Evolutionary conservation across 1,140 invertebrate species (phyloP).

Genomic region (Sycophila sp.): DNA sequence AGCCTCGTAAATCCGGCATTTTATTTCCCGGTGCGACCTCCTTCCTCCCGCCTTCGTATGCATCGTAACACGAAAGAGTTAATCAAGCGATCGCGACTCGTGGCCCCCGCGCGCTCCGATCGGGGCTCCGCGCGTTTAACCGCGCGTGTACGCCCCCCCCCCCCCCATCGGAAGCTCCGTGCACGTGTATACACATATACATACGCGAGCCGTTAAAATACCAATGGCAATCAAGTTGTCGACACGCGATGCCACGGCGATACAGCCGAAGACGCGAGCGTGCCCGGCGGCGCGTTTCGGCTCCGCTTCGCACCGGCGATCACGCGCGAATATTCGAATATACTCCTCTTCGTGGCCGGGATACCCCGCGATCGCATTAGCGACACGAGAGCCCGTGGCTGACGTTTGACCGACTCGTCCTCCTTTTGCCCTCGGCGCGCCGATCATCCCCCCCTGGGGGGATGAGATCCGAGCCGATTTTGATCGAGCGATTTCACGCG

Average conservation of each 20-base stretch:
- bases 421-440: no score
- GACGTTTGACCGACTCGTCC: not conserved
- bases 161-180: no score
- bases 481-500: not conserved
- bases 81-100: conserved; percentile 23
- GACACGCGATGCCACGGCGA: conserved; percentile 38
- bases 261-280: not conserved
- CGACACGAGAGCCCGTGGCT: no score
- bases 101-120: conserved; percentile 13
- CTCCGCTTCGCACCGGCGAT: not conserved
- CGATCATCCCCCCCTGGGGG: no score
- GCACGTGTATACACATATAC: not conserved
- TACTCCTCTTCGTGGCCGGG: conserved; percentile 18
- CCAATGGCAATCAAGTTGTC: conserved; percentile 31
- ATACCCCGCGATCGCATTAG: conserved; percentile 37
- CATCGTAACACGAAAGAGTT: conserved; percentile 7
- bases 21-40: not conserved
- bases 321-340: not conserved
- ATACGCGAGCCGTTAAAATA: conserved; percentile 27
- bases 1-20: not conserved
- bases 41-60: not conserved
- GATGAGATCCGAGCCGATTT: no score
- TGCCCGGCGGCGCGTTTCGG: not conserved
- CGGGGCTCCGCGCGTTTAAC: not conserved
- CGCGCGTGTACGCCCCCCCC: not conserved